phyloP scores from a whole-genome alignment of 2,888 invertebrate genomes.

The Macrosiphum euphorbiae region DNA sequence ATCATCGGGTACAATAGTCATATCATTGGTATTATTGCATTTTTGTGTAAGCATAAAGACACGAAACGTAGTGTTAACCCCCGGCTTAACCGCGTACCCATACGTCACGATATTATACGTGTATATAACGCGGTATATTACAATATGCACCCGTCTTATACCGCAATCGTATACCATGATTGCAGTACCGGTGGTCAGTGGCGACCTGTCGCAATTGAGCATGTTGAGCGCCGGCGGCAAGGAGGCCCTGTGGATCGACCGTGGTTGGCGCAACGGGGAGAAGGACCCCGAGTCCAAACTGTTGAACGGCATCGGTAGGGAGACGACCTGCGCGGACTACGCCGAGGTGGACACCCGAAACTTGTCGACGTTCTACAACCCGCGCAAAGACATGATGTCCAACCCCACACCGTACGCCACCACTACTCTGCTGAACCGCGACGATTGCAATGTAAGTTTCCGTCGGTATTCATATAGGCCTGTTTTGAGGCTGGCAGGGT shows the following conservation, averaged over 20 bases:
- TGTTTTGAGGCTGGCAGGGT: not conserved
- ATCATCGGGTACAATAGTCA: too few species aligned
- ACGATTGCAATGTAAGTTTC: slow-evolving; percentile 66
- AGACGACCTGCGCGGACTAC: slow-evolving; percentile 79
- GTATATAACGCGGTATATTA: not conserved
- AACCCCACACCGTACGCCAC: slow-evolving; percentile 83
- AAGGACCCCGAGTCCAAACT: slow-evolving; percentile 78
- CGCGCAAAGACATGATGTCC: slow-evolving; percentile 68
- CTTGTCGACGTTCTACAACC: slow-evolving; percentile 80
- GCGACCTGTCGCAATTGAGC: slow-evolving; percentile 68
- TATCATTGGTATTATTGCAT: too few species aligned
- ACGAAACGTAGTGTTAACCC: too few species aligned
- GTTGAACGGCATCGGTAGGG: slow-evolving; percentile 72
- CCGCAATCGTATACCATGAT: not conserved
- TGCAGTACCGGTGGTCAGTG: slow-evolving; percentile 68
- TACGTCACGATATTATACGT: too few species aligned
- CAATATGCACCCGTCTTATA: not conserved
- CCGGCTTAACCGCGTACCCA: too few species aligned
- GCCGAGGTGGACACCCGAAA: slow-evolving; percentile 77
- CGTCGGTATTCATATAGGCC: not conserved
- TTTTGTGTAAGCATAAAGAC: too few species aligned
- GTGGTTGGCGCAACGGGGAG: slow-evolving; percentile 78
- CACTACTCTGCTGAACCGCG: slow-evolving; percentile 76
- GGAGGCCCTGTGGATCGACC: slow-evolving; percentile 80
- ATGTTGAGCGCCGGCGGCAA: slow-evolving; percentile 72